phyloP scores from a whole-genome alignment of 1,140 invertebrate species.

The Panonychus citri region DNA sequence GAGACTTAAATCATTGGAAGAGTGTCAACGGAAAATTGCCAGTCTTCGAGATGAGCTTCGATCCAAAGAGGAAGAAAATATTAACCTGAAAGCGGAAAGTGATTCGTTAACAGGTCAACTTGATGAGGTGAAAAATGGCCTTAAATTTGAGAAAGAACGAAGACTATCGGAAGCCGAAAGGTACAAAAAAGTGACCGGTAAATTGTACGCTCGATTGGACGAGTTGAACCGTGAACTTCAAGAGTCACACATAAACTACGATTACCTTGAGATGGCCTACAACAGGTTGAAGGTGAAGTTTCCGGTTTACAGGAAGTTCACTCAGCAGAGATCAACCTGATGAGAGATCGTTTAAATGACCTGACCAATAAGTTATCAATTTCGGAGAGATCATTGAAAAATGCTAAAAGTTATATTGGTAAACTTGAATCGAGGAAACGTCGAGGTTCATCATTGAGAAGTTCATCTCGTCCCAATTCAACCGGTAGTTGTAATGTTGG shows the following conservation, averaged over 20 bases:
- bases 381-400: conserved; percentile 56
- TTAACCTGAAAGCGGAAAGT: not conserved
- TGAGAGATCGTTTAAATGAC: conserved; percentile 60
- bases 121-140: too few relatives aligned
- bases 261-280: conserved; percentile 48
- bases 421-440: conserved; percentile 49
- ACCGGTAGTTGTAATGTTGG: too few relatives aligned
- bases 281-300: conserved; percentile 42
- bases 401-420: conserved; percentile 48
- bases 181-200: not conserved
- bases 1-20: not conserved
- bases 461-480: conserved; percentile 33
- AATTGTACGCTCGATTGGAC: conserved; percentile 28
- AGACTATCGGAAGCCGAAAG: not conserved
- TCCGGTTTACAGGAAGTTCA: conserved; percentile 40
- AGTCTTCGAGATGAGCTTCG: not conserved
- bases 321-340: conserved; percentile 44
- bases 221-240: conserved; percentile 53
- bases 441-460: conserved; percentile 49
- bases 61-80: not conserved
- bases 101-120: not conserved
- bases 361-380: conserved; percentile 49
- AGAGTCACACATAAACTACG: conserved; percentile 50
- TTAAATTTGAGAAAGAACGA: not conserved
- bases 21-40: not conserved